These are phyloP conservation scores for Zoanthus solanderi DNA, from an alignment of 92 coral and sea anemone genomes.

Conservation along the genomic window DNA sequence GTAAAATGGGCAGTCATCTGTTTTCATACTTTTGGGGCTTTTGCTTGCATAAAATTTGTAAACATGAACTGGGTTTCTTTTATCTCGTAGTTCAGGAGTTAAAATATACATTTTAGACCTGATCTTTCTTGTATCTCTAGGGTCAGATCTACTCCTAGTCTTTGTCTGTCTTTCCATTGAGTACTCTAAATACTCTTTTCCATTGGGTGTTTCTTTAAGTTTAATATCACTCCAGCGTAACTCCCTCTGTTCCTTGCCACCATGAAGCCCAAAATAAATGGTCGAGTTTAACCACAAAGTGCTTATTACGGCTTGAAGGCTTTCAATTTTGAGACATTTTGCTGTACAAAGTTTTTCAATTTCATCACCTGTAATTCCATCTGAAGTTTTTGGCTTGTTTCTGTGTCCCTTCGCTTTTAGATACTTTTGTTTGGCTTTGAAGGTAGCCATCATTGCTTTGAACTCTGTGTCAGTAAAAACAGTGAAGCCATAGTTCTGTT, in stretches of 20 bases:
- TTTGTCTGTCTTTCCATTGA: neutral
- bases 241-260: constrained; percentile 44
- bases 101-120: no score
- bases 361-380: constrained; percentile 37
- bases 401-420: constrained; percentile 28
- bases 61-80: no score
- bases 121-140: no score
- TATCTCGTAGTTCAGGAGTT: no score
- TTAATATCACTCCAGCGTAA: constrained; percentile 32
- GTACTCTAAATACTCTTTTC: constrained; percentile 25
- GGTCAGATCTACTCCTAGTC: neutral
- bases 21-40: no score
- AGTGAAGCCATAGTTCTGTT: constrained; percentile 13
- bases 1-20: no score
- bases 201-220: constrained; percentile 9
- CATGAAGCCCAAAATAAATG: constrained; percentile 43
- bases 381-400: constrained; percentile 12
- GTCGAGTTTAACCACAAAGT: constrained; percentile 38
- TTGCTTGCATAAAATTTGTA: no score
- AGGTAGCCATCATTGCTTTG: constrained; percentile 36
- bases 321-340: constrained; percentile 27
- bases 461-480: constrained; percentile 38
- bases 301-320: constrained; percentile 36
- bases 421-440: constrained; percentile 55
- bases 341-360: constrained; percentile 31